Evolutionary conservation across 2,797 vertebrate genomes (phyloP), one percentile per base, ranked within the genome.

Genomic region (Discoglossus pictus): DNA sequence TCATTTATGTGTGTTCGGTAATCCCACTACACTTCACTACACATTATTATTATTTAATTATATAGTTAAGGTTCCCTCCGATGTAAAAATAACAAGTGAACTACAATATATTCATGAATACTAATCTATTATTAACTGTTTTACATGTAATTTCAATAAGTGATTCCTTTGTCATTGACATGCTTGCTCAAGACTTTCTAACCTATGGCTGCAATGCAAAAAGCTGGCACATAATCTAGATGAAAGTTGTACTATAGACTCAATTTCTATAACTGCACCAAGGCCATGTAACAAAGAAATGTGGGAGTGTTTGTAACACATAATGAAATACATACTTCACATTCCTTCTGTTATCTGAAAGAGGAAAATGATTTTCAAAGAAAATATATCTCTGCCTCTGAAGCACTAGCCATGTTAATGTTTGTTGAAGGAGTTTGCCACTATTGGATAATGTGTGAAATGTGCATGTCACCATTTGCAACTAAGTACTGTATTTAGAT

Each of bases 271-370:
- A 6, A 44, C 8, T 10, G 15, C 6, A 46, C 10, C 21, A 39
- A 38, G 35, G 39, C 4, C 13, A 35, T 13, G 35, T 38, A 38
- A 38, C 44, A 53, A 61, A 15, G 36, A 46, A 43, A 46, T 35
- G 21, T 54, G 35, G 64, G 64, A 59, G 54, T 34, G 44, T 4
- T 20, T 31, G 53, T 36, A 52, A 43, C 23, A 13, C 13, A 56
- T 35, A 36, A 60, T 51, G 51, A 68, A 68, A 52, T 16, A 25
- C 47, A 68, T 68, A 16, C 38, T 51, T 44, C 7, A 15, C 38
- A 68, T 68, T 61, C 56, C 20, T 56, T 44, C 12, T 53, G 31
- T 68, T 68, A 60, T 68, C 56, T 61, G 20, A 51, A 9, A 47
- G 38, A 17, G 35, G 9, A 44, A 61, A 52, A 61, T 61, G 11